Percentiles rank a stretch among this genome's conserved stretches.
phyloP scores from a whole-genome alignment of 1,140 invertebrate species.

The Medauroidea extradentata region DNA sequence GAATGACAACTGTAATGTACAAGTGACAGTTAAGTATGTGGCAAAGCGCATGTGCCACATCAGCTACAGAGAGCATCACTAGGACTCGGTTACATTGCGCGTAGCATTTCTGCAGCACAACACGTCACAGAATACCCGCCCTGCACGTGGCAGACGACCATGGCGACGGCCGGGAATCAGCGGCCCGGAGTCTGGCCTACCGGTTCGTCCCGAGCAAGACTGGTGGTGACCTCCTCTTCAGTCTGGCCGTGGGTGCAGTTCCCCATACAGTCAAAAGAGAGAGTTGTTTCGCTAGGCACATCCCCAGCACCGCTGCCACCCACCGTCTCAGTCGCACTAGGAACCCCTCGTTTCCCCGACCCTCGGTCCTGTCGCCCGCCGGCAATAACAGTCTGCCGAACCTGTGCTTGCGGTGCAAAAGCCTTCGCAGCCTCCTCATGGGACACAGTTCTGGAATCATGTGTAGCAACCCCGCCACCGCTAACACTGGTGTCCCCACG shows the following conservation, averaged over 20 bases:
- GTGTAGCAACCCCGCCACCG: neutral
- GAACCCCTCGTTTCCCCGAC: neutral
- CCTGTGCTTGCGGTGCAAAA: constrained; percentile 11
- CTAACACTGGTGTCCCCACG: neutral
- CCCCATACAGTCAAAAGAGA: neutral
- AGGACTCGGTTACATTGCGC: no score
- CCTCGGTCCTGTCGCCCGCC: neutral
- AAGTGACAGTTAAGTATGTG: no score
- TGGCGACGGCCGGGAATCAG: no score
- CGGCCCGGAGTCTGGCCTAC: no score
- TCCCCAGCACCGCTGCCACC: neutral
- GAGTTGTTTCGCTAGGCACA: neutral
- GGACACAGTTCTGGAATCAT: neutral
- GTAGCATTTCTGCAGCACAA: no score
- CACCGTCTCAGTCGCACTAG: neutral
- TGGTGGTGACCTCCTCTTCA: neutral
- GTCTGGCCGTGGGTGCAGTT: neutral
- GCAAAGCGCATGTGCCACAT: no score
- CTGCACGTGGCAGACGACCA: no score
- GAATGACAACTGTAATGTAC: no score
- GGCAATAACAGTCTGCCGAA: constrained; percentile 6
- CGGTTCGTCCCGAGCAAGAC: neutral
- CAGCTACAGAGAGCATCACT: no score
- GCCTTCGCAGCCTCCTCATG: neutral
- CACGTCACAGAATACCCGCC: no score